A percentile compares a stretch with the other conserved stretches of the same genome.
phyloP scores from a whole-genome alignment of 2,797 vertebrate genomes.

The Myotis findleyi region DNA sequence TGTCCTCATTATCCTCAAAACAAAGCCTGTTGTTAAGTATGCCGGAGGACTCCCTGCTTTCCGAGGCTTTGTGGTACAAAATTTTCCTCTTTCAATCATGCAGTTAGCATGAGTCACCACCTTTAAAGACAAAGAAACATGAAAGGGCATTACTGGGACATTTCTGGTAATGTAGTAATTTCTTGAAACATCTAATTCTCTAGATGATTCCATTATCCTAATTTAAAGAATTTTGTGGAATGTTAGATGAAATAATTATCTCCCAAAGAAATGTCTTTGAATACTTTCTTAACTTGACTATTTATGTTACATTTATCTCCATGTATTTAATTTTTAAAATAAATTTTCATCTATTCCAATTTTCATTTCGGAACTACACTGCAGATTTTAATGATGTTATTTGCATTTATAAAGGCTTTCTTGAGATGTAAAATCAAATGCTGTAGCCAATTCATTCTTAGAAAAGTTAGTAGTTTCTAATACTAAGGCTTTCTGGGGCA shows the following conservation, averaged over 20 bases:
- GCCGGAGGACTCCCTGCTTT: constrained; percentile 70
- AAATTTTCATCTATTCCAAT: neutral
- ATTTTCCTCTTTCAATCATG: constrained; percentile 63
- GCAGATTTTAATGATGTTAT: neutral
- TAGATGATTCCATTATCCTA: constrained; percentile 28
- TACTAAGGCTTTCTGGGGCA: neutral
- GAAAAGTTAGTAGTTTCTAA: neutral
- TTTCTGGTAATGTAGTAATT: constrained; percentile 44
- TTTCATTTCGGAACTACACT: constrained; percentile 6
- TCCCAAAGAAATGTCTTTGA: constrained; percentile 2
- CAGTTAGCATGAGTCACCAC: constrained; percentile 70
- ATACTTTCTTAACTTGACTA: constrained; percentile 38
- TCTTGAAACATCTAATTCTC: constrained; percentile 62
- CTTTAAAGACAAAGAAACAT: constrained; percentile 65
- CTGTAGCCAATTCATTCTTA: neutral
- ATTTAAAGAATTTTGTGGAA: neutral
- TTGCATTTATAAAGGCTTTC: neutral
- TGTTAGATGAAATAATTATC: neutral
- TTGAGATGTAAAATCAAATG: neutral
- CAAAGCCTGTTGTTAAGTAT: constrained; percentile 83
- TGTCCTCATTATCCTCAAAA: constrained; percentile 86
- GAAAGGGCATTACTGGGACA: constrained; percentile 45
- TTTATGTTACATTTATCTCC: neutral
- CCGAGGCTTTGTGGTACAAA: constrained; percentile 67
- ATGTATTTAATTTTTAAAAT: neutral